Evolutionary conservation across 1,140 invertebrate genomes (phyloP).

Genomic region (Drosophila bifasciata): DNA sequence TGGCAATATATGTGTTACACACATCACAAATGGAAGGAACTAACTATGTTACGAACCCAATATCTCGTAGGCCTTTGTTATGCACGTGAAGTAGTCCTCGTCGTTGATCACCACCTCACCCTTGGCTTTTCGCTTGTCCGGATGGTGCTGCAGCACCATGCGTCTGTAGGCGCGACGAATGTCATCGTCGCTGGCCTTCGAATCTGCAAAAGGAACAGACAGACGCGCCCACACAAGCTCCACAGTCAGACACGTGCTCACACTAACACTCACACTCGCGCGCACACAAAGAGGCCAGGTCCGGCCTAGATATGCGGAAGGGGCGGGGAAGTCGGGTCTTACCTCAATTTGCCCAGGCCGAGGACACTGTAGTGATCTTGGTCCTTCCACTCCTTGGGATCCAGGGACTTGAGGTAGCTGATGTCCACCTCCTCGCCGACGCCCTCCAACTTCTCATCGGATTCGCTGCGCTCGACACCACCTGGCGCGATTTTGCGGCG

Average conservation of each 20-base stretch:
- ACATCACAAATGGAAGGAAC: not conserved
- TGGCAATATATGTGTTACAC: constrained; percentile 63
- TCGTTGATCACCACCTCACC: constrained; percentile 93
- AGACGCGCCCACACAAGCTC: no score
- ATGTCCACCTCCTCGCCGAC: constrained; percentile 91
- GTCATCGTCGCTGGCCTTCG: constrained; percentile 94
- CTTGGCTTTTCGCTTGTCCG: constrained; percentile 96
- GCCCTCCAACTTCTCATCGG: constrained; percentile 69
- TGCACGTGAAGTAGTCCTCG: constrained; percentile 99
- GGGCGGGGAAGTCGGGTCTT: no score
- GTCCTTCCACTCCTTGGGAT: constrained; percentile 98
- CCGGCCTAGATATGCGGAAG: no score
- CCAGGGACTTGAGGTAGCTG: constrained; percentile 92
- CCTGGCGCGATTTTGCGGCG: constrained; percentile 66
- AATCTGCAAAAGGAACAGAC: constrained; percentile 65
- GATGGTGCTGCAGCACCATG: constrained; percentile 98
- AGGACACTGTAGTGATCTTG: constrained; percentile 98
- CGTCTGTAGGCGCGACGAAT: constrained; percentile 96
- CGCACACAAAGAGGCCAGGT: not conserved
- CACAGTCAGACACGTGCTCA: constrained; percentile 16
- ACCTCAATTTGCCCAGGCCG: constrained; percentile 92
- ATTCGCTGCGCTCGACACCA: constrained; percentile 71
- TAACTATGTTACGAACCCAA: constrained; percentile 58
- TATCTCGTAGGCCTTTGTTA: constrained; percentile 97
- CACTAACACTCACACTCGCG: constrained; percentile 8